Evolutionary conservation across 2,888 invertebrate species (phyloP).

Genomic region (Rhagonycha fulva): DNA sequence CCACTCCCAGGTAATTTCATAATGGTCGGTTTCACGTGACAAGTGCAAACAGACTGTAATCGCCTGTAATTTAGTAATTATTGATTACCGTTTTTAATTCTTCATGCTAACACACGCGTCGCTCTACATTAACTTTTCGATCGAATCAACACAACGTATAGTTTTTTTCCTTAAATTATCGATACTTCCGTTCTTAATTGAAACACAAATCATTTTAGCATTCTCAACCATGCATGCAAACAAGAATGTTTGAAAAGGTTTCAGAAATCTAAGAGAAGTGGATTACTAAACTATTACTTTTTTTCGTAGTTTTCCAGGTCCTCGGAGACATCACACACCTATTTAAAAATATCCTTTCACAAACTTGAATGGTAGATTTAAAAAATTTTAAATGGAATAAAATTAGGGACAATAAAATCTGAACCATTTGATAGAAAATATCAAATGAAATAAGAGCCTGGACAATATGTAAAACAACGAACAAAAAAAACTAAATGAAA

Average conservation of each 20-base stretch:
- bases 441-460: no score
- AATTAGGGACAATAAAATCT: no score
- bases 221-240: not conserved
- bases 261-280: not conserved
- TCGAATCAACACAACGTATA: not conserved
- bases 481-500: no score
- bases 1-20: constrained; percentile 54
- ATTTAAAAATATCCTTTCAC: no score
- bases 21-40: constrained; percentile 54
- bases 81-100: constrained; percentile 49
- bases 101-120: constrained; percentile 36
- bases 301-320: not conserved
- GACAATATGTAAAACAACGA: no score
- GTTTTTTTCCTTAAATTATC: not conserved
- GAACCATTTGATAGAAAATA: no score
- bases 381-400: no score
- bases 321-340: not conserved
- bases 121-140: not conserved
- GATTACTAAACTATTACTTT: not conserved
- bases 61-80: constrained; percentile 53
- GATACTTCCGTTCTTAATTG: not conserved
- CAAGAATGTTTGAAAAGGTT: not conserved
- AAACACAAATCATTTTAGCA: not conserved
- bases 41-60: constrained; percentile 54
- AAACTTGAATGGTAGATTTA: no score